phyloP scores from a whole-genome alignment of 2,113 vertebrate genomes.

The Podarcis raffonei region DNA sequence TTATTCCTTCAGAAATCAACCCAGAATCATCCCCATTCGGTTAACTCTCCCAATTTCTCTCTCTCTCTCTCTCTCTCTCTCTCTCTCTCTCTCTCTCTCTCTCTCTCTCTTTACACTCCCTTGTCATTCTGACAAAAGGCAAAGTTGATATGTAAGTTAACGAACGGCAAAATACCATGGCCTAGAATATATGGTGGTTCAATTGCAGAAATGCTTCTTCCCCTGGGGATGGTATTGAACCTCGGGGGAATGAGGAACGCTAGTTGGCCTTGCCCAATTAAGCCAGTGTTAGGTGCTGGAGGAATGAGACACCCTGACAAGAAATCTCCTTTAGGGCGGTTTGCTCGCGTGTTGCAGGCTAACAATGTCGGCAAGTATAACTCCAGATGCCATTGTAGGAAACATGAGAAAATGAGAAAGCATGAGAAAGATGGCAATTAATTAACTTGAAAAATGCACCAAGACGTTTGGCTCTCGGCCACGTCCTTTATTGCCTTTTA shows the following conservation, averaged over 20 bases:
- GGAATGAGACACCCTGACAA: conserved; percentile 38
- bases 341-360: conserved; percentile 24
- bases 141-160: conserved; percentile 18
- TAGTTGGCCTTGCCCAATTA: conserved; percentile 73
- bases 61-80: neutral
- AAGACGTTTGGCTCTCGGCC: conserved; percentile 30
- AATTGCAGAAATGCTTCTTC: conserved; percentile 11
- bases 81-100: accelerated
- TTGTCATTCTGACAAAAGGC: conserved; percentile 1
- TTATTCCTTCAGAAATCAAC: neutral
- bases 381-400: conserved; percentile 42
- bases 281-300: neutral
- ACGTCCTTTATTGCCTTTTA: conserved; percentile 27
- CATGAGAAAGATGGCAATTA: conserved; percentile 17
- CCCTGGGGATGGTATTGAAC: conserved; percentile 39
- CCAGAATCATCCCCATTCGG: neutral
- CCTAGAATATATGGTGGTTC: neutral
- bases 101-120: accelerated
- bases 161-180: conserved; percentile 7
- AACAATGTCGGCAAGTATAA: conserved; percentile 55
- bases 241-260: conserved; percentile 31
- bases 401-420: conserved; percentile 26
- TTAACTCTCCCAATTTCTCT: neutral
- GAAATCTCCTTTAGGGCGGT: conserved; percentile 21
- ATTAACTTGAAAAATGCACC: conserved; percentile 53